Evolutionary conservation across 2,113 vertebrate species (phyloP), one percentile per base, ranked within the genome.

Genomic region (Otocyon megalotis): DNA sequence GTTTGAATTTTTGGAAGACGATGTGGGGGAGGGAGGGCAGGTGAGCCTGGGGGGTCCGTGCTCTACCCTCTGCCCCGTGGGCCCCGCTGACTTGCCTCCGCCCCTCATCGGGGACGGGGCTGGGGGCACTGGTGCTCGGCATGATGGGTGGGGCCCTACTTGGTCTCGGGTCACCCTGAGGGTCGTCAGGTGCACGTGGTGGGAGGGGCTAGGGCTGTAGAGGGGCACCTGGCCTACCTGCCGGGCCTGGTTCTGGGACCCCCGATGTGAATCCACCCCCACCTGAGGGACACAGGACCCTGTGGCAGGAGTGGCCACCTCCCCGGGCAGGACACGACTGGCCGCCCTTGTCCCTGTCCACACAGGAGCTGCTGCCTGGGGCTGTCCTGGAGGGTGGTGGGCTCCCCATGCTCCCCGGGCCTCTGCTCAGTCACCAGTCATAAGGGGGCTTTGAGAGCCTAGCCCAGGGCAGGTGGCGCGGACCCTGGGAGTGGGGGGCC

Each of bases 251-350:
- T 72, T n/a, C 37, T 9, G 15, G 63, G 50, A 65, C 6, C 2
- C 5, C 53, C 4, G 30, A 20, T 13, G 15, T 13, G 62, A 58
- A 12, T 12, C 24, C 35, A 14, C 20, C 22, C 50, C 2, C 8
- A 12, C 16, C 43, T 32, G 0, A 63, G 50, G 53, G 50, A n/a
- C 3, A 1, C 3, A 62, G 72, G 48, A 35, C 56, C 11, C 22
- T 35, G 7, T 10, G 14, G 60, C 24, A 3, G 0, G 2, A 53
- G 12, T 0, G 3, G 48, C 32, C 20, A 8, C 14, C 8, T 76
- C 43, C 74, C 43, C 14, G 0, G 24, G 24, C 14, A 14, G 72
- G 43, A 50, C 3, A 15, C 24, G 43, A 50, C 14, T 0, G 2
- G 24, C 72, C 48, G 5, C 26, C 24, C 28, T 37, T 8, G 54